These are phyloP conservation scores for Cepaea hortensis DNA, from an alignment of 2,888 invertebrate species.

Conservation along the genomic window DNA sequence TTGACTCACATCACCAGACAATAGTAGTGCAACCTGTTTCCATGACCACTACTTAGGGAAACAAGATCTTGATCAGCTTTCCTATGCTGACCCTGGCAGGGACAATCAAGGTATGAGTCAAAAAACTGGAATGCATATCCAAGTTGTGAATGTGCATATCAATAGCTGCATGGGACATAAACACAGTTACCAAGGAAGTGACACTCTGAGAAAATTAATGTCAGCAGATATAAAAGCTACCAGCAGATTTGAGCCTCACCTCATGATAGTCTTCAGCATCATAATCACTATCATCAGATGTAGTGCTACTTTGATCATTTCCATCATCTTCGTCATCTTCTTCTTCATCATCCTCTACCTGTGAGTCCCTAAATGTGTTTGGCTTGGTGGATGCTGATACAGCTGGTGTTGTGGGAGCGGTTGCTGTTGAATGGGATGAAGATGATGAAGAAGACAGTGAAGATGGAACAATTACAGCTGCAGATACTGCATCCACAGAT, in stretches of 20 bases:
- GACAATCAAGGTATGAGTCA: no score
- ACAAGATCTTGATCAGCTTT: no score
- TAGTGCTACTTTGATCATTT: constrained; percentile 53
- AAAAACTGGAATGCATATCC: no score
- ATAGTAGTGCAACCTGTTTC: no score
- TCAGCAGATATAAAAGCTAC: neutral
- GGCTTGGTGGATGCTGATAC: constrained; percentile 34
- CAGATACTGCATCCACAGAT: neutral
- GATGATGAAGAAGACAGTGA: constrained; percentile 32
- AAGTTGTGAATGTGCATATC: no score
- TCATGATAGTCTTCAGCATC: constrained; percentile 66
- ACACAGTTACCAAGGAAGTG: neutral
- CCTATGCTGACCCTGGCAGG: no score
- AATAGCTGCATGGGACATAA: no score
- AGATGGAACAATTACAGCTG: constrained; percentile 39
- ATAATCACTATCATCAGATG: constrained; percentile 45
- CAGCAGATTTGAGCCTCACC: constrained; percentile 44
- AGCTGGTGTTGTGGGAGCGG: constrained; percentile 49
- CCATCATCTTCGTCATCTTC: constrained; percentile 37
- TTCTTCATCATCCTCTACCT: constrained; percentile 35
- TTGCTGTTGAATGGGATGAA: constrained; percentile 53
- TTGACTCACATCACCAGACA: no score
- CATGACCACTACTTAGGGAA: no score
- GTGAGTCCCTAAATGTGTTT: constrained; percentile 11
- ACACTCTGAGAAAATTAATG: neutral